Conservation (phyloP, 2,888 invertebrate genomes). For the Lamellibrachia columna region DNA sequence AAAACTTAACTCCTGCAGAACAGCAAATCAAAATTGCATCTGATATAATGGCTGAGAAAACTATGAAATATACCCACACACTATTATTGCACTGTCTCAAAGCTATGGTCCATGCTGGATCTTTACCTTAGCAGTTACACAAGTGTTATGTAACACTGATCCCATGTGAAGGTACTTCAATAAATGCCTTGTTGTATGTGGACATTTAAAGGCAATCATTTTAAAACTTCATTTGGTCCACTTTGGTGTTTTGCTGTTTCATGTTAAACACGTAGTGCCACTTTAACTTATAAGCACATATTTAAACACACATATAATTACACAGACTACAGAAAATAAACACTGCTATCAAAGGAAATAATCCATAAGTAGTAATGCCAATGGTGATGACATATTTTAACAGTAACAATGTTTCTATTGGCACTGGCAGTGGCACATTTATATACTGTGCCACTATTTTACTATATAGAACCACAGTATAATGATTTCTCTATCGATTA, state of each 20-base stretch:
- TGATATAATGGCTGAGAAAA: neutral
- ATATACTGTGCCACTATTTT: neutral
- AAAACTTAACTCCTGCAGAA: neutral
- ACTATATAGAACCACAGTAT: neutral
- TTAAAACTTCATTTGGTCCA: neutral
- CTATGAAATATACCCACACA: neutral
- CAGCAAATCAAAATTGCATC: neutral
- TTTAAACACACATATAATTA: neutral
- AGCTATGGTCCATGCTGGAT: neutral
- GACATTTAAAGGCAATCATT: neutral
- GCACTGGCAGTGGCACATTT: neutral
- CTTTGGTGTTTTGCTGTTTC: neutral
- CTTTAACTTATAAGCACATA: neutral
- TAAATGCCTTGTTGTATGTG: neutral
- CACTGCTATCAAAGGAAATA: neutral
- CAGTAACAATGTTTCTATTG: neutral
- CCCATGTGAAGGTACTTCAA: neutral
- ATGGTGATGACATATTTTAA: neutral
- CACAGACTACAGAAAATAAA: neutral
- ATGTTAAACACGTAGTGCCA: neutral
- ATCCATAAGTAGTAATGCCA: neutral
- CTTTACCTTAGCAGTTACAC: neutral
- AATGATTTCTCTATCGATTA: neutral
- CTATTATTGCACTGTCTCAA: neutral
- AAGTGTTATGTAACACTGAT: neutral